A percentile compares a stretch with the other conserved stretches of the same genome.
Conservation (phyloP, 2,113 vertebrate species). For the Sterna hirundo region DNA sequence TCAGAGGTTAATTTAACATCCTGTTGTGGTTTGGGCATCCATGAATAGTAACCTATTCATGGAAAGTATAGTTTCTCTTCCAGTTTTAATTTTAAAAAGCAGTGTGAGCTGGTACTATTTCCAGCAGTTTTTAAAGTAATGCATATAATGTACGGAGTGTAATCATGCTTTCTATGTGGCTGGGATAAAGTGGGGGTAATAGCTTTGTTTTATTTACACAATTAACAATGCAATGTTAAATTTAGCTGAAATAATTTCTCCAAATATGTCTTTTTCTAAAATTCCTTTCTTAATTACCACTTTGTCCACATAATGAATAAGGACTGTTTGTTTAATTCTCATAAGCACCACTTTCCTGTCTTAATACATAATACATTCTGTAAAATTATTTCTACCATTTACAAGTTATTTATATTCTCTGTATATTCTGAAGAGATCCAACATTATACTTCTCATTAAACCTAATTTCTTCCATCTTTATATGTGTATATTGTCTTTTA, state of each 20-base stretch:
- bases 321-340: background rate
- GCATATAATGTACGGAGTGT: background rate
- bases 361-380: background rate
- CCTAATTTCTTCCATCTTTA: background rate
- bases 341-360: background rate
- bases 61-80: background rate
- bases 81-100: constrained; percentile 2
- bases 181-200: background rate
- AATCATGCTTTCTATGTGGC: background rate
- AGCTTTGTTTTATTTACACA: background rate
- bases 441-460: background rate
- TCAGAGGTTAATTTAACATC: background rate
- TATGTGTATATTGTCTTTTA: background rate
- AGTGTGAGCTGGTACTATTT: background rate
- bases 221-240: background rate
- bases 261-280: background rate
- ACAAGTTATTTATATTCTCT: background rate
- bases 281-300: background rate
- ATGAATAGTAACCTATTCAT: background rate
- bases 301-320: background rate
- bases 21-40: too few species aligned
- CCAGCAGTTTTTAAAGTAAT: background rate
- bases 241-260: background rate
- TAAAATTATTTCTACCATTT: background rate
- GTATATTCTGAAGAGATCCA: background rate